Base-by-base conservation (phyloP, 2,888 invertebrate species). In the Pteria penguin region DNA sequence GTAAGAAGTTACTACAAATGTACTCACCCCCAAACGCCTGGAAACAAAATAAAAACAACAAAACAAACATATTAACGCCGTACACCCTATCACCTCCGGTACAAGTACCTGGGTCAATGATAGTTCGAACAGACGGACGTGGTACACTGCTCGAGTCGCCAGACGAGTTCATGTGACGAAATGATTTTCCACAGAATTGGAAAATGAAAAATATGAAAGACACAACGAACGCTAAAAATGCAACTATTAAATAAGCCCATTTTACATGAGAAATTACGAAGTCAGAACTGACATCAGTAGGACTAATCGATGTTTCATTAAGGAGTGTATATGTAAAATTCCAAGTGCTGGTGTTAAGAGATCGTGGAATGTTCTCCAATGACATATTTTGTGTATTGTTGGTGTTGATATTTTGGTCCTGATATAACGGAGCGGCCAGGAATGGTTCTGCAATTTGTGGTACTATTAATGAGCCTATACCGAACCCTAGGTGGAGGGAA, bases 401-500 rank as follows among this genome's bases (percentile, higher is more conserved):
- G 14, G n/a, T n/a, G 18, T 60, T 32, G 33, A 32, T 60, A 3
- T 62, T n/a, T 27, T 29, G 22, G 3, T 60, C 61, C 11, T 63
- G 61, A 2, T 70, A 70, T 27, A 58, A 69, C 2, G 76, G 74
- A 1, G 78, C 63, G n/a, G 83, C 83, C 14, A 88, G 78, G 62
- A 86, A 88, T 1, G 88, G 86, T 45, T 81, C 80, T 0, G 84
- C 86, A 18, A 88, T 76, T 33, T 84, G 80, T 29, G 86, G 87
- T 8, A 82, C 83, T 31, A 88, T 80, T 5, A 87, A 80, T 18
- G 87, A 86, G 1, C 88, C 88, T n/a, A 88, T 74, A 0, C 87
- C 87, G 66, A 84, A 88, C 5, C 87, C 87, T 26, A 86, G 84
- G 62, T 88, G 87, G 5, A 88, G 79, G 8, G 81, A 73, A 67